A percentile compares a stretch with the other conserved stretches of the same genome.
Conservation (phyloP, 1,140 invertebrate genomes). For the Orchesella cincta region DNA sequence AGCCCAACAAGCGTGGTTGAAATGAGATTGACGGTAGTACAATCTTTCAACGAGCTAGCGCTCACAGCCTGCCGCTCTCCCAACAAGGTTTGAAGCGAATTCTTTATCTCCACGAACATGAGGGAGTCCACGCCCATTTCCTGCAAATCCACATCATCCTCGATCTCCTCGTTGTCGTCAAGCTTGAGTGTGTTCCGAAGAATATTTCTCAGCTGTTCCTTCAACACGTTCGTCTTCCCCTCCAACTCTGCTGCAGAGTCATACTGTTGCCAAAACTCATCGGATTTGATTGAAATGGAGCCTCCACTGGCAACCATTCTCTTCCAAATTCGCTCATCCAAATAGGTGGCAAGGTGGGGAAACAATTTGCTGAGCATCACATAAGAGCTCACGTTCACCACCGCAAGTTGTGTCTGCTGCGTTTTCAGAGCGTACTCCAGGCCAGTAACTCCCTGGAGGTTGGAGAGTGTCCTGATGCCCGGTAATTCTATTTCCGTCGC, state of each 20-base stretch:
- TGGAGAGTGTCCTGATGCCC: not conserved
- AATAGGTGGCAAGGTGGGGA: not conserved
- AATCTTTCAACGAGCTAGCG: not conserved
- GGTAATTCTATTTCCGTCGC: not conserved
- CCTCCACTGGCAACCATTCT: not conserved
- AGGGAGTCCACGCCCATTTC: not conserved
- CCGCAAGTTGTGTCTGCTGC: not conserved
- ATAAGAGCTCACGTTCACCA: not conserved
- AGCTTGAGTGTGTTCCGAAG: not conserved
- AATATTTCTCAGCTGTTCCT: not conserved
- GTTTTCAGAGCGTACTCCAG: not conserved
- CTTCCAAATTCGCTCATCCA: not conserved
- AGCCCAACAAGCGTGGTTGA: not conserved
- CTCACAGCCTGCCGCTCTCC: not conserved
- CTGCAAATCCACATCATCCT: not conserved
- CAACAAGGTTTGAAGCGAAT: not conserved
- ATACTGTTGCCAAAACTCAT: not conserved
- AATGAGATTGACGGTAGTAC: not conserved
- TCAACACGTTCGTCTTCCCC: not conserved
- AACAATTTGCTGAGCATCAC: not conserved
- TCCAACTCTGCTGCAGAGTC: not conserved
- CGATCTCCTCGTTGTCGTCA: not conserved
- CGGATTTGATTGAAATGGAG: not conserved
- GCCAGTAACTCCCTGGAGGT: not conserved
- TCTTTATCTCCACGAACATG: constrained; percentile 15